A percentile compares a stretch with the other conserved stretches of the same genome.
Evolutionary conservation across 2,797 vertebrate genomes (phyloP).

Genomic region (Melopsittacus undulatus): DNA sequence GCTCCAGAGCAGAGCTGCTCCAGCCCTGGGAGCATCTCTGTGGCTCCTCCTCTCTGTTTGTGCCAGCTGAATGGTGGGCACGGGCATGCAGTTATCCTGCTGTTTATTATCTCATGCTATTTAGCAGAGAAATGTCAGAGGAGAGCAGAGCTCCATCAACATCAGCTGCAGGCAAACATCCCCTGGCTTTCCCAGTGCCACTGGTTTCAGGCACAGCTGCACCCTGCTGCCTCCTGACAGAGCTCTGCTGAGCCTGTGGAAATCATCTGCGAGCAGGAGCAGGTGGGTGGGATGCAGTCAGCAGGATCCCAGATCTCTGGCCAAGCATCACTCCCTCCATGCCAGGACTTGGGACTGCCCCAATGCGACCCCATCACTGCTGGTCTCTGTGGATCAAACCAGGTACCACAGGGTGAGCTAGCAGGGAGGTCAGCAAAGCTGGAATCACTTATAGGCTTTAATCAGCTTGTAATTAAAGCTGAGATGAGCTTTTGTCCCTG

Average conservation of each 20-base stretch:
- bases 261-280: neutral
- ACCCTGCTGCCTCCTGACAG: neutral
- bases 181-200: neutral
- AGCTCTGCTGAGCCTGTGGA: neutral
- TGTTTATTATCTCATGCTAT: neutral
- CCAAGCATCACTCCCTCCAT: neutral
- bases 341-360: fast-evolving
- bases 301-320: neutral
- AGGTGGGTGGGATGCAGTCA: neutral
- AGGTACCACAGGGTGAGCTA: neutral
- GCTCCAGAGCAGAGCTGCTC: neutral
- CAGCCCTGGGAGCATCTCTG: neutral
- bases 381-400: neutral
- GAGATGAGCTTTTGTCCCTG: neutral
- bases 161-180: neutral
- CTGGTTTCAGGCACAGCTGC: neutral
- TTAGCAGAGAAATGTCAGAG: neutral
- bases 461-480: neutral
- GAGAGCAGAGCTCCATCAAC: neutral
- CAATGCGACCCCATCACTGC: fast-evolving
- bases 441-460: neutral
- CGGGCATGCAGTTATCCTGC: neutral
- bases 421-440: neutral
- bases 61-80: neutral
- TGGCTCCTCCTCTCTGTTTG: neutral